Evolutionary conservation across 1,140 invertebrate genomes (phyloP).

Genomic region (Leptonema lineaticorne): DNA sequence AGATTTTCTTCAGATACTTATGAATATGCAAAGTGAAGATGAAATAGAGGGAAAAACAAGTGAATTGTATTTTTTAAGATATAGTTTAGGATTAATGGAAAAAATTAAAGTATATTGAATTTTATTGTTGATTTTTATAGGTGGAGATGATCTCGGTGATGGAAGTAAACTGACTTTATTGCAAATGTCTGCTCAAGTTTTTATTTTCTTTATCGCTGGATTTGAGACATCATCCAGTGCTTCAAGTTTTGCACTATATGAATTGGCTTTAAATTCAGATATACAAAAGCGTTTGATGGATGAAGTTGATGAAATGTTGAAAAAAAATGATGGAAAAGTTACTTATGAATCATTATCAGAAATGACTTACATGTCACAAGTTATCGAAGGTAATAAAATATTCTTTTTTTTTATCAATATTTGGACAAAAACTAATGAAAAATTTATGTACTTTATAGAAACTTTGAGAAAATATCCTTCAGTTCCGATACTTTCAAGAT

Average conservation of each 20-base stretch:
- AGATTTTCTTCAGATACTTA: slow-evolving; percentile 60
- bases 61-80: too few relatives aligned
- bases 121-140: too few relatives aligned
- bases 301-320: slow-evolving; percentile 56
- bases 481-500: slow-evolving; percentile 42
- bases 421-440: too few relatives aligned
- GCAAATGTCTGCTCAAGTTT: slow-evolving; percentile 51
- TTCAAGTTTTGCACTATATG: slow-evolving; percentile 56
- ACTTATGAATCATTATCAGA: slow-evolving; percentile 55
- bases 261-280: slow-evolving; percentile 58
- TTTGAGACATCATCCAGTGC: slow-evolving; percentile 64
- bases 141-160: slow-evolving; percentile 40
- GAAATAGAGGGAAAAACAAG: slow-evolving; percentile 6
- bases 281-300: slow-evolving; percentile 55
- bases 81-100: too few relatives aligned
- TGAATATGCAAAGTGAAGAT: slow-evolving; percentile 54
- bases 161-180: slow-evolving; percentile 27
- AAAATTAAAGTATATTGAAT: not conserved
- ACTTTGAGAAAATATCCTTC: slow-evolving; percentile 46
- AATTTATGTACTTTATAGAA: slow-evolving; percentile 42
- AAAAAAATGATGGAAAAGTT: slow-evolving; percentile 48
- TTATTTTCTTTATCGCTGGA: slow-evolving; percentile 59
- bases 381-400: slow-evolving; percentile 53
- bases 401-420: not conserved
- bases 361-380: slow-evolving; percentile 48